phyloP scores from a whole-genome alignment of 64 coral and sea anemone species.

The Stylophora pistillata region DNA sequence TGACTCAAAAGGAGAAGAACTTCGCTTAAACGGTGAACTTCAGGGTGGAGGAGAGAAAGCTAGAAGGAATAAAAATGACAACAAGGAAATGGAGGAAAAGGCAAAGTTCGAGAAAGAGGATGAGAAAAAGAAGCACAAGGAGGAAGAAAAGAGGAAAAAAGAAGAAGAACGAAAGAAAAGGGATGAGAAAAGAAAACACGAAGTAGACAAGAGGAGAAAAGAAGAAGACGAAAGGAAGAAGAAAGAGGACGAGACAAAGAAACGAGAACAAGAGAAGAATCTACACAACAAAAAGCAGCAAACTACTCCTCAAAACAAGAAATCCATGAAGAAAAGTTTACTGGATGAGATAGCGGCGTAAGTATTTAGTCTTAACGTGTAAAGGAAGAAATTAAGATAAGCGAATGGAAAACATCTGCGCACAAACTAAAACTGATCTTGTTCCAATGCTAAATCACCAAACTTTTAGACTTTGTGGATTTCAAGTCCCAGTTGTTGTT shows the following conservation, averaged over 20 bases:
- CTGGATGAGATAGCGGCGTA: slow-evolving; percentile 47
- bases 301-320: slow-evolving; percentile 25
- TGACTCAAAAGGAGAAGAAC: not conserved
- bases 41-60: not conserved
- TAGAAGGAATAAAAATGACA: not conserved
- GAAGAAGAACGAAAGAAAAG: slow-evolving; percentile 24
- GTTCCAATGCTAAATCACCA: no score
- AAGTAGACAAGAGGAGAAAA: slow-evolving; percentile 15
- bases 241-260: slow-evolving; percentile 16
- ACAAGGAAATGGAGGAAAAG: not conserved
- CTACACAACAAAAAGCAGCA: slow-evolving; percentile 10
- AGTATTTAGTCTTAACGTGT: not conserved
- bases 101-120: slow-evolving; percentile 14
- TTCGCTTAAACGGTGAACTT: not conserved
- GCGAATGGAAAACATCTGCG: no score
- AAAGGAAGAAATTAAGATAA: no score
- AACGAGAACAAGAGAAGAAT: slow-evolving; percentile 27
- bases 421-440: no score
- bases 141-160: slow-evolving; percentile 8
- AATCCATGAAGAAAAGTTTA: slow-evolving; percentile 32
- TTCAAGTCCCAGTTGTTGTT: no score
- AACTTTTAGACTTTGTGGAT: no score
- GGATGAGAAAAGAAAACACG: slow-evolving; percentile 8
- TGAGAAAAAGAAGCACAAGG: slow-evolving; percentile 13
- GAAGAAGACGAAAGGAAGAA: slow-evolving; percentile 34